Conservation (phyloP, 2,888 invertebrate species). For the Calliscelio sp. region DNA sequence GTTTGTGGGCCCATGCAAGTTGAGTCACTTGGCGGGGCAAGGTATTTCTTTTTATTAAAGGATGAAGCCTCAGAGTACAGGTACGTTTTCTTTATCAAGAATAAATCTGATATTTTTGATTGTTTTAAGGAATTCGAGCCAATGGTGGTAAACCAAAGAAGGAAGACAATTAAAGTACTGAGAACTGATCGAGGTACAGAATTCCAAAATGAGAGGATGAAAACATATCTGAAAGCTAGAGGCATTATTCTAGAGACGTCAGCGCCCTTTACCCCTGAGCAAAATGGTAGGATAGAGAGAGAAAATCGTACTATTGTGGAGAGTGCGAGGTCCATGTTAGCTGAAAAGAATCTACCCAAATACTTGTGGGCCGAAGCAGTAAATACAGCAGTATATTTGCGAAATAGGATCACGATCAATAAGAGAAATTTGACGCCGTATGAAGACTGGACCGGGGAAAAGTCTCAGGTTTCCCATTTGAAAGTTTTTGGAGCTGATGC, state of each 20-base stretch:
- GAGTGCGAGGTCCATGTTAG: no score
- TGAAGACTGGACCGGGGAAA: slow-evolving; percentile 9
- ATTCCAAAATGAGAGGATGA: not conserved
- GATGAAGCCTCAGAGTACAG: slow-evolving; percentile 60
- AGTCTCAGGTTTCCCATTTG: not conserved
- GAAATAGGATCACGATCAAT: not conserved
- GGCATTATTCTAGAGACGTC: no score
- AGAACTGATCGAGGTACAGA: slow-evolving; percentile 64
- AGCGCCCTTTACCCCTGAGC: no score
- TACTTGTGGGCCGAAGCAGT: slow-evolving; percentile 56
- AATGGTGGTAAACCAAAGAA: not conserved
- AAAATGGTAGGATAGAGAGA: not conserved
- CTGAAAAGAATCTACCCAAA: slow-evolving; percentile 1
- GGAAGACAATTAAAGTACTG: slow-evolving; percentile 64
- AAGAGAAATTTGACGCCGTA: slow-evolving; percentile 1
- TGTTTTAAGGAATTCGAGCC: slow-evolving; percentile 61
- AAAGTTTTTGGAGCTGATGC: slow-evolving; percentile 3
- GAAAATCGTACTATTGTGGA: no score
- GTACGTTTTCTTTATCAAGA: slow-evolving; percentile 64
- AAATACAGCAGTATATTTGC: slow-evolving; percentile 17
- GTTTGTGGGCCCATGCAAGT: slow-evolving; percentile 40
- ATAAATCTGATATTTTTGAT: slow-evolving; percentile 68
- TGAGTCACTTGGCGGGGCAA: slow-evolving; percentile 55
- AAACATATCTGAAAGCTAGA: no score
- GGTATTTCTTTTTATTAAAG: slow-evolving; percentile 66